A percentile compares a stretch with the other conserved stretches of the same genome.
Conservation (phyloP, 2,113 vertebrate species). For the Brachirus orientalis region DNA sequence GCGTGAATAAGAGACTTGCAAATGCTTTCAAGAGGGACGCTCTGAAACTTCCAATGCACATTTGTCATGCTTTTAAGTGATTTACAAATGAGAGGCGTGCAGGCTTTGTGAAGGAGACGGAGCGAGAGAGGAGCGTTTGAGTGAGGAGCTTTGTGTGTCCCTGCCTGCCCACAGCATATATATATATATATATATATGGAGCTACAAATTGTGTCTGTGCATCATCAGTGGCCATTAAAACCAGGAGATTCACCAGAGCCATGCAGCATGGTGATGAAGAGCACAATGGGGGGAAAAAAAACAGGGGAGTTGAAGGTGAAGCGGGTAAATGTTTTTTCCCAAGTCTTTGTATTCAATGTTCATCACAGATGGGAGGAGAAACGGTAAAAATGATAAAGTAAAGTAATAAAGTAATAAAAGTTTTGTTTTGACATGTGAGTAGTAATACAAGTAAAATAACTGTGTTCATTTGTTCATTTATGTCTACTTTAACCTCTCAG, state of each 20-base stretch:
- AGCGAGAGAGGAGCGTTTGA: constrained; percentile 31
- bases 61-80: constrained; percentile 79
- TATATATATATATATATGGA: constrained; percentile 63
- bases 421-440: constrained; percentile 3
- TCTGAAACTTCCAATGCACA: constrained; percentile 73
- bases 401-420: not conserved
- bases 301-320: not conserved
- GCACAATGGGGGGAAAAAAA: not conserved
- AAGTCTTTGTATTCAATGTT: constrained; percentile 6
- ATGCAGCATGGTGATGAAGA: constrained; percentile 23
- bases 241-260: constrained; percentile 55
- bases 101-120: constrained; percentile 65
- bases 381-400: not conserved
- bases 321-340: constrained; percentile 21
- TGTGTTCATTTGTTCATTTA: constrained; percentile 7
- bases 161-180: constrained; percentile 57
- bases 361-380: not conserved
- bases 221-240: constrained; percentile 64
- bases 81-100: constrained; percentile 76
- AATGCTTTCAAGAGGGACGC: constrained; percentile 59
- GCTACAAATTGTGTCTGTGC: constrained; percentile 60
- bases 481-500: constrained; percentile 38
- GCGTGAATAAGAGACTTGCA: constrained; percentile 50
- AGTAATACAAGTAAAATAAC: constrained; percentile 2
- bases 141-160: constrained; percentile 68